These are phyloP conservation scores for Leptopilina boulardi DNA, from an alignment of 1,140 invertebrate species.

Conservation along the genomic window DNA sequence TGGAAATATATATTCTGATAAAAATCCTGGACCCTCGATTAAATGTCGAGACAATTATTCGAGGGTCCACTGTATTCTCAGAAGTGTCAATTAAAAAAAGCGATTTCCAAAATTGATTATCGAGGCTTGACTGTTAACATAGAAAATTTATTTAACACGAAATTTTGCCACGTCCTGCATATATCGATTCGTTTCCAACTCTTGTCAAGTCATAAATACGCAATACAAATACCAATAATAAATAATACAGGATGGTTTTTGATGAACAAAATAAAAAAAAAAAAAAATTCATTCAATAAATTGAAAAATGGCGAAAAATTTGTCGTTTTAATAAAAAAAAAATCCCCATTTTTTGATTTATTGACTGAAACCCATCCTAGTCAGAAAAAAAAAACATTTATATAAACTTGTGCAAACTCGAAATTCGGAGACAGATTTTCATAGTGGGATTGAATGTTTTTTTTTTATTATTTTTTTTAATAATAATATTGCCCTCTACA, in stretches of 20 bases:
- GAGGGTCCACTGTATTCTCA: background rate
- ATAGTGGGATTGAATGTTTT: slow-evolving; percentile 2
- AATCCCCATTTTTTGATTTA: background rate
- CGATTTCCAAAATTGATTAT: background rate
- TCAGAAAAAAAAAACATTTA: background rate
- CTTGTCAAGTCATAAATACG: slow-evolving; percentile 28
- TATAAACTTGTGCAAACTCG: slow-evolving; percentile 17
- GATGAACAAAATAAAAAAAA: no score
- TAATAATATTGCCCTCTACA: slow-evolving; percentile 1
- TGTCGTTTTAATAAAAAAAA: background rate
- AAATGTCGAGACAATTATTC: background rate
- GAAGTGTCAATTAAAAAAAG: no score
- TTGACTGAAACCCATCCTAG: slow-evolving; percentile 11
- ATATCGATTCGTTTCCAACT: background rate
- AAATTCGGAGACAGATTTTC: slow-evolving; percentile 13
- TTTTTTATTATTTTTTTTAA: background rate
- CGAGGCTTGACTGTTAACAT: background rate
- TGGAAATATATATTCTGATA: background rate
- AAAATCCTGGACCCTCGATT: background rate
- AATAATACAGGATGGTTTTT: slow-evolving; percentile 21
- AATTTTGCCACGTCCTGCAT: background rate
- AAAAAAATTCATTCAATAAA: background rate
- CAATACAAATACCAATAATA: slow-evolving; percentile 15
- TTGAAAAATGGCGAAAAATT: background rate
- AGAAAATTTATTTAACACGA: background rate